Evolutionary conservation across 2,888 invertebrate genomes (phyloP), one percentile per base, ranked within the genome.

Genomic region (Oasisia sp.): DNA sequence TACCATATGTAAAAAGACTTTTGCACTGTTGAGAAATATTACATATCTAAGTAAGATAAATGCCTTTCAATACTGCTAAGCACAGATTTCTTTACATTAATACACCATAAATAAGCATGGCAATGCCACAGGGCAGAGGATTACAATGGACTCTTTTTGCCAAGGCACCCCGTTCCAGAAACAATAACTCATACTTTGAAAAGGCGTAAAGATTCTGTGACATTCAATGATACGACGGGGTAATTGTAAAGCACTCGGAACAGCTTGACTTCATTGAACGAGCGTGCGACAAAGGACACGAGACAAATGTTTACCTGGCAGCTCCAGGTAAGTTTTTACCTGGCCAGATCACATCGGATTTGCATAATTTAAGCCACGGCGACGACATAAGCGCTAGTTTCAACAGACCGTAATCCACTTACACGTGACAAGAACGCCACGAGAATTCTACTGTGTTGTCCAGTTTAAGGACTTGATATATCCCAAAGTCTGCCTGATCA

Each of bases 391-490:
- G 74, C 74, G 27, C 27, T 74, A 74, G 74, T 74, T 74, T 74
- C 74, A 74, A 74, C 74, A 74, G 74, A 74, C 74, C n/a, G 7
- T 74, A 74, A 74, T 74, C 74, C 27, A 74, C 74, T 74, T 74
- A 74, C 27, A 5, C 19, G 74, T 27, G n/a, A 74, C 74, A 19
- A 27, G 27, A 74, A 74, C 27, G 74, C 74, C 74, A 74, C 74
- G 27, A 74, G 74, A 74, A 74, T 74, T 19, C 27, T 7, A 74
- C 74, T 4, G 74, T 19, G 74, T 74, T 74, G 74, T 74, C 74
- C 74, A 74, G 74, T 74, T 74, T 74, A 74, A 74, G 74, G 74
- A 74, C 74, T 74, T 27, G 74, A 74, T 74, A 74, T 74, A 74
- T 74, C 74, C 74, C 74, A 27, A 19, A 74, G 74, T 74, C 74